Evolutionary conservation across 2,888 invertebrate genomes (phyloP), one percentile per base, ranked within the genome.

Genomic region (Dryobota labecula): DNA sequence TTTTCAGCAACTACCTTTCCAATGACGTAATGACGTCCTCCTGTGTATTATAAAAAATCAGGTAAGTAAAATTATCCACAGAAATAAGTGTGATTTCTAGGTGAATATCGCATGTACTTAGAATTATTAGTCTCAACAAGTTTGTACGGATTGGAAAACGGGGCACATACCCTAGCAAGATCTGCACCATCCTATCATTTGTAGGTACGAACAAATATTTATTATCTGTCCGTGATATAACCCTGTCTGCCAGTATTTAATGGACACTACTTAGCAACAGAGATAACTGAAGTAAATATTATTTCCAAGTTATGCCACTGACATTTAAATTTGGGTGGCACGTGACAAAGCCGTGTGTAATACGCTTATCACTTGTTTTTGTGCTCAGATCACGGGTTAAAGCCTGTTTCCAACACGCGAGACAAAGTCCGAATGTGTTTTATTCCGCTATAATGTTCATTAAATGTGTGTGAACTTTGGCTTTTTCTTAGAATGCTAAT

Each of bases 191-290:
- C 18, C 30, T 49, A 53, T 47, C 24, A 49, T 58, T 79, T 71
- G 54, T 76, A 77, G 65, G 69, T 77, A 57, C 33, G 49, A 73
- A 72, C 57, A 84, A 75, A 76, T 66, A 78, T 76, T 75, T 62
- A 73, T 69, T 71, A 67, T 78, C 76, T 80, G 83, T 84, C 87
- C 89, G 90, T 90, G 91, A 88, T 86, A 86, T 84, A 90, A 87
- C 86, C 82, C 85, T 83, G 86, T 87, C 86, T 87, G 60, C 73
- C 76, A 84, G 89, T 73, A 87, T 89, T 89, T 79, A 80, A 76
- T 88, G 82, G 57, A 83, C 81, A 90, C 54, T 66, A 76, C 73
- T 84, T 84, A 79, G 80, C 68, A 82, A 84, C 78, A 81, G 56
- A 76, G 79, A 80, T 80, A 82, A 77, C 24, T 49, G 58, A 68